Evolutionary conservation across 2,888 invertebrate genomes (phyloP).

Genomic region (Tenthredo scrophulariae): DNA sequence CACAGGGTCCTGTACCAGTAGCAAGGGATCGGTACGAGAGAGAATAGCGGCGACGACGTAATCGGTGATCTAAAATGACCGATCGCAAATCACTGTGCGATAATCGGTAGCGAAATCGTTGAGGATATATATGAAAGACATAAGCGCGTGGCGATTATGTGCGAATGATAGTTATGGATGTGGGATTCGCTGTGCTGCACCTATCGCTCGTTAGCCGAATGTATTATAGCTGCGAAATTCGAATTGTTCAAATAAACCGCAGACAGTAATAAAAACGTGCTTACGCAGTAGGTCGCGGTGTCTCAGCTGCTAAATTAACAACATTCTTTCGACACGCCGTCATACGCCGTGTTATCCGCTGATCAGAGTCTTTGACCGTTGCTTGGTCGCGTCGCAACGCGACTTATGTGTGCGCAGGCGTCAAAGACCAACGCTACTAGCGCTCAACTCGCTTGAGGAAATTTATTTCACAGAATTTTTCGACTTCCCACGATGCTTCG

Average conservation of each 20-base stretch:
- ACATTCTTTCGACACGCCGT: constrained; percentile 41
- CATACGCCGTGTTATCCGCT: constrained; percentile 36
- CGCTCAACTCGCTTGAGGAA: not conserved
- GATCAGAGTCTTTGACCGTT: constrained; percentile 46
- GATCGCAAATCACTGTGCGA: constrained; percentile 30
- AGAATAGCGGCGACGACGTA: constrained; percentile 32
- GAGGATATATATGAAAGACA: not conserved
- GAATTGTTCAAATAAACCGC: constrained; percentile 9
- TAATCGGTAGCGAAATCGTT: not conserved
- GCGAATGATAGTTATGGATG: not conserved
- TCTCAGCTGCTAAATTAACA: constrained; percentile 44
- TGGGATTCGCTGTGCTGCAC: too few species aligned
- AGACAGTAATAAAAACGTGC: constrained; percentile 9
- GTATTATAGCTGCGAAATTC: not conserved
- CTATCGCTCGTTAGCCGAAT: not conserved
- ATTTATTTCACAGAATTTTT: not conserved
- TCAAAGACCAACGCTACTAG: not conserved
- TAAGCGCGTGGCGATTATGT: not conserved
- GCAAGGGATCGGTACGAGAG: not conserved
- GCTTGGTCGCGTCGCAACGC: not conserved
- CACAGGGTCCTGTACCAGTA: not conserved
- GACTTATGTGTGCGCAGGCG: not conserved
- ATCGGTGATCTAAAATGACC: constrained; percentile 25
- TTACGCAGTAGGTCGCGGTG: constrained; percentile 37
- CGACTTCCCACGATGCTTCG: not conserved